Percentiles rank a stretch among this genome's conserved stretches.
Evolutionary conservation across 2,113 vertebrate genomes (phyloP).

Genomic region (Prunella himalayana): DNA sequence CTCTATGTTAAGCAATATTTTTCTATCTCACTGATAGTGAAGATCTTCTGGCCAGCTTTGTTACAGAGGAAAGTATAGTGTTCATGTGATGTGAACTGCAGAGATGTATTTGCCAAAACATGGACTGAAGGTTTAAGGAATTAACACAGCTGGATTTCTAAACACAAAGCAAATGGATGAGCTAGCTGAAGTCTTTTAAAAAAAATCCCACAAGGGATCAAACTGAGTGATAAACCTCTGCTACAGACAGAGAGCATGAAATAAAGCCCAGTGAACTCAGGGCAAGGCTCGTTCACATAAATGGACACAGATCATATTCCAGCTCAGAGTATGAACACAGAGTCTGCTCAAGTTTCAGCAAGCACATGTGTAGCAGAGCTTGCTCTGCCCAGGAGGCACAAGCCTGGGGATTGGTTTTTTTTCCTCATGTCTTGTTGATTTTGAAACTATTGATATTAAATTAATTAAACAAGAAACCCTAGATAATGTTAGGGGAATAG

Average conservation of each 20-base stretch:
- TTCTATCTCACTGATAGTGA: neutral
- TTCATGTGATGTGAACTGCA: neutral
- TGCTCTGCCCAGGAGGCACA: neutral
- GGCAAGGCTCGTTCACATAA: neutral
- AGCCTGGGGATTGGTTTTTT: neutral
- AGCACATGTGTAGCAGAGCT: neutral
- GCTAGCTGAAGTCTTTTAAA: neutral
- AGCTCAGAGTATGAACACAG: neutral
- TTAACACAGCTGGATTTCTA: neutral
- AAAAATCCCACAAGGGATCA: neutral
- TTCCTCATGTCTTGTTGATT: neutral
- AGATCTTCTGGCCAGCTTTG: neutral
- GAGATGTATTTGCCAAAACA: neutral
- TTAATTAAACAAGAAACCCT: neutral
- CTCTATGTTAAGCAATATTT: neutral
- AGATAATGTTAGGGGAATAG: neutral
- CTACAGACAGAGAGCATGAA: neutral
- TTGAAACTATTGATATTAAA: neutral
- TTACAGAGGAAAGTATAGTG: neutral
- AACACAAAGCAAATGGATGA: neutral
- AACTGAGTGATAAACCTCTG: neutral
- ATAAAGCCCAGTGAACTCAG: neutral
- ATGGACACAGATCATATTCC: neutral
- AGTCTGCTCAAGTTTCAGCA: neutral
- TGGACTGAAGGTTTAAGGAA: neutral